A percentile compares a stretch with the other conserved stretches of the same genome.
Conservation (phyloP, 2,797 vertebrate species). For the Gymnoscopelus braueri region DNA sequence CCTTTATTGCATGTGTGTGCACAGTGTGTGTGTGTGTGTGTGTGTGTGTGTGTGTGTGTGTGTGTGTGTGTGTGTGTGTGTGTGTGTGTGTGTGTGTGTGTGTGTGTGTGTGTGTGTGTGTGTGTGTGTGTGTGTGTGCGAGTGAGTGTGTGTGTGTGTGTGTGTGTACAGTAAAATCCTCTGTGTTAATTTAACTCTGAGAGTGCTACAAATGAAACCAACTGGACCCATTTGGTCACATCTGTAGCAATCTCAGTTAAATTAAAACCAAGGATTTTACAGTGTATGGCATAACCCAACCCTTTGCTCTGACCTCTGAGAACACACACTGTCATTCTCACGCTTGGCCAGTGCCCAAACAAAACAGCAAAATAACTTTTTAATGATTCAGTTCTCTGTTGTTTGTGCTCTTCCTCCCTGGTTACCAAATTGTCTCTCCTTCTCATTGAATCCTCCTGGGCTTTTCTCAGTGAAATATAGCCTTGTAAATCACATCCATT, state of each 20-base stretch:
- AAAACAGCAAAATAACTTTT: slow-evolving; percentile 82
- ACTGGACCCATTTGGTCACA: too few relatives aligned
- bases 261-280: too few relatives aligned
- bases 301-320: slow-evolving; percentile 45
- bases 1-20: background rate
- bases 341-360: slow-evolving; percentile 73
- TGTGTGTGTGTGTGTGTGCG: background rate
- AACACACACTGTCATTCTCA: slow-evolving; percentile 41
- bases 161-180: background rate
- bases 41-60: slow-evolving; percentile 50
- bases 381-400: slow-evolving; percentile 81
- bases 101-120: background rate
- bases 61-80: slow-evolving; percentile 35
- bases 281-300: slow-evolving; percentile 23
- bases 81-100: background rate
- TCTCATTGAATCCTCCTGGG: slow-evolving; percentile 67
- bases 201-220: too few relatives aligned
- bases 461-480: slow-evolving; percentile 72
- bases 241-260: too few relatives aligned
- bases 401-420: slow-evolving; percentile 79
- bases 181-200: too few relatives aligned
- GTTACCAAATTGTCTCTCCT: slow-evolving; percentile 62
- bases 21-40: slow-evolving; percentile 29
- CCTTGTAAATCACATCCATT: slow-evolving; percentile 77
- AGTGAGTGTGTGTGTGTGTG: background rate